A percentile compares a stretch with the other conserved stretches of the same genome.
phyloP scores from a whole-genome alignment of 2,113 vertebrate genomes.

The Amia ocellicauda region DNA sequence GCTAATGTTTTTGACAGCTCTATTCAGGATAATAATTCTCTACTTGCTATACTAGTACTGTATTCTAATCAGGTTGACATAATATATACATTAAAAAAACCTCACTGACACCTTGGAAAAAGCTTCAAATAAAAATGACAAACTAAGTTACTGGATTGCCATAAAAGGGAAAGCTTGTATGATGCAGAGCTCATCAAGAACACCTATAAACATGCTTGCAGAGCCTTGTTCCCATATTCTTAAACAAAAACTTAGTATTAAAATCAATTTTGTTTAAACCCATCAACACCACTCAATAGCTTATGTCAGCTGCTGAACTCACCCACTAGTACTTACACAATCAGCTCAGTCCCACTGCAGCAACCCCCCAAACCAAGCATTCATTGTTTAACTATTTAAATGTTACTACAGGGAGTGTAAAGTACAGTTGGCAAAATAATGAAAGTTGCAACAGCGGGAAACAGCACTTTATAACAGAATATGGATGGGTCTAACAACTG shows the following conservation, averaged over 20 bases:
- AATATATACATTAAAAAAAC: too few relatives aligned
- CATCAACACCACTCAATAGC: not conserved
- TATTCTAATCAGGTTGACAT: too few relatives aligned
- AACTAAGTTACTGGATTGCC: too few relatives aligned
- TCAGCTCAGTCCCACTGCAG: not conserved
- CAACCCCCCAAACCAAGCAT: not conserved
- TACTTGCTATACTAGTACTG: too few relatives aligned
- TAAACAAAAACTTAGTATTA: not conserved
- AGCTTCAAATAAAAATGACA: too few relatives aligned
- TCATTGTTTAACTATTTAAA: not conserved
- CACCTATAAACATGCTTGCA: not conserved
- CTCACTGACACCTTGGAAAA: too few relatives aligned
- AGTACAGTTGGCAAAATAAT: not conserved
- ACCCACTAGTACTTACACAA: not conserved
- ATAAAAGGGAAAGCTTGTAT: not conserved
- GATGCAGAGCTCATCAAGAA: not conserved
- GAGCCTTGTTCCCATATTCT: not conserved
- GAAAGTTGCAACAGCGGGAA: not conserved
- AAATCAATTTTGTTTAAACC: not conserved
- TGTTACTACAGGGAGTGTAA: not conserved
- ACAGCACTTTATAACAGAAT: too few relatives aligned
- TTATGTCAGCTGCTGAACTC: not conserved
- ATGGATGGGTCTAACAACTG: too few relatives aligned
- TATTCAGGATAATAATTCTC: too few relatives aligned
- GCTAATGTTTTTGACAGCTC: constrained; percentile 32